Conservation (phyloP, 2,888 invertebrate species). For the Argyra leucocephala region DNA sequence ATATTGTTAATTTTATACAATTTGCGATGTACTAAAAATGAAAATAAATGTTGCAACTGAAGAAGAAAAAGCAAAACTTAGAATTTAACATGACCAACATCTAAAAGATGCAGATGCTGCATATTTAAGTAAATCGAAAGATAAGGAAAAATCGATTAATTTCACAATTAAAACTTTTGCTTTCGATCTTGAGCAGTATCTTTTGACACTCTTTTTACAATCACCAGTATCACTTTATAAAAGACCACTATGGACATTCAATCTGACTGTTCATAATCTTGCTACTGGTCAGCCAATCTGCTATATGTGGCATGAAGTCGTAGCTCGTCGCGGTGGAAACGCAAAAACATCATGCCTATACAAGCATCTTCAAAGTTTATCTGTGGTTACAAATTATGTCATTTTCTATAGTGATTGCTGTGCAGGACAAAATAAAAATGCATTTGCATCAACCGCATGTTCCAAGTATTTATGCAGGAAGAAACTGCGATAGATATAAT, state of each 20-base stretch:
- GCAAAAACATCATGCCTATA: no score
- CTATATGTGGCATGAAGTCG: no score
- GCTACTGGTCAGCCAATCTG: no score
- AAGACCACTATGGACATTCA: conserved; percentile 22
- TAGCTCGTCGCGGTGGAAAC: no score
- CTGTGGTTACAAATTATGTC: conserved; percentile 15
- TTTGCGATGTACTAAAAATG: conserved; percentile 21
- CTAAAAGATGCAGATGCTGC: background rate
- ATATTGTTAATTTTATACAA: no score
- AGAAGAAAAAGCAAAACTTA: conserved; percentile 12
- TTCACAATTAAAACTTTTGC: conserved; percentile 13
- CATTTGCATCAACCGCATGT: conserved; percentile 19
- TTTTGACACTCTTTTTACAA: conserved; percentile 20
- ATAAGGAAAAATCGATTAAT: conserved; percentile 18
- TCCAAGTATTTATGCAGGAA: conserved; percentile 14
- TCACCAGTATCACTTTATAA: conserved; percentile 23
- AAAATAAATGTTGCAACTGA: conserved; percentile 15
- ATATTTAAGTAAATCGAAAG: conserved; percentile 9
- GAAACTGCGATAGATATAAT: conserved; percentile 7
- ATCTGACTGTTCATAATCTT: no score
- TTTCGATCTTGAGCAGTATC: conserved; percentile 23
- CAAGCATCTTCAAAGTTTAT: conserved; percentile 15
- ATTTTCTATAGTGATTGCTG: conserved; percentile 23
- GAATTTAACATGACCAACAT: conserved; percentile 11
- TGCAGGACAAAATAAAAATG: conserved; percentile 22